Conservation (phyloP, 2,113 vertebrate species). For the Tetrax tetrax region DNA sequence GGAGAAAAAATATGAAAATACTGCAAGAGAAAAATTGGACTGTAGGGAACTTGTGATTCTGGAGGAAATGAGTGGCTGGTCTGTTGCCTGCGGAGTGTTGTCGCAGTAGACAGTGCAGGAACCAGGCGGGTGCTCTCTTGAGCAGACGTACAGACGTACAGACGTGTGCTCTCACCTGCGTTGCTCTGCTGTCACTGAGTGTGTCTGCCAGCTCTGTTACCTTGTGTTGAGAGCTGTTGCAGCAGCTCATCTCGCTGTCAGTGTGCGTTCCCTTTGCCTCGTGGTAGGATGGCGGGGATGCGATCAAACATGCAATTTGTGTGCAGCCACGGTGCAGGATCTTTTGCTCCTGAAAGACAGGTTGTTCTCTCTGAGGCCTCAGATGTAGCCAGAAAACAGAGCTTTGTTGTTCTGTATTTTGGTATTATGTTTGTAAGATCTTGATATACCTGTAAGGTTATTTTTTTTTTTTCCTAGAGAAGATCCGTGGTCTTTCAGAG, state of each 20-base stretch:
- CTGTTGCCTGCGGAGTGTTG: too few species aligned
- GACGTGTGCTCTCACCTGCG: too few species aligned
- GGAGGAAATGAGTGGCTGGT: neutral
- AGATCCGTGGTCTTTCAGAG: neutral
- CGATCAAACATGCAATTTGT: rapidly evolving
- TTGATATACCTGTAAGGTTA: too few species aligned
- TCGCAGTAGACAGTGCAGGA: rapidly evolving
- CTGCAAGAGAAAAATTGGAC: rapidly evolving
- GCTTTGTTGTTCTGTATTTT: neutral
- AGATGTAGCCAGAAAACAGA: neutral
- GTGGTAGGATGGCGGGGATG: neutral
- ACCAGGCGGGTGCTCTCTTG: rapidly evolving
- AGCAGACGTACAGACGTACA: neutral
- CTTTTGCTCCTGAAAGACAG: neutral
- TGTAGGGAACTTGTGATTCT: too few species aligned
- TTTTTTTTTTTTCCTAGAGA: neutral
- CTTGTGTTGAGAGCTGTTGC: neutral
- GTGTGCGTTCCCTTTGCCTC: neutral
- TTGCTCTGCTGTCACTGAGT: rapidly evolving
- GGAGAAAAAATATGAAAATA: neutral
- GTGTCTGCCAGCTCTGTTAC: rapidly evolving
- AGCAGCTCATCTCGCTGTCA: neutral
- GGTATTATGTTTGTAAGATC: rapidly evolving
- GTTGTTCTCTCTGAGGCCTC: neutral
- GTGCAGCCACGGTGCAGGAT: neutral